Evolutionary conservation across 2,113 vertebrate species (phyloP).

Genomic region (Chloropsis hardwickii): DNA sequence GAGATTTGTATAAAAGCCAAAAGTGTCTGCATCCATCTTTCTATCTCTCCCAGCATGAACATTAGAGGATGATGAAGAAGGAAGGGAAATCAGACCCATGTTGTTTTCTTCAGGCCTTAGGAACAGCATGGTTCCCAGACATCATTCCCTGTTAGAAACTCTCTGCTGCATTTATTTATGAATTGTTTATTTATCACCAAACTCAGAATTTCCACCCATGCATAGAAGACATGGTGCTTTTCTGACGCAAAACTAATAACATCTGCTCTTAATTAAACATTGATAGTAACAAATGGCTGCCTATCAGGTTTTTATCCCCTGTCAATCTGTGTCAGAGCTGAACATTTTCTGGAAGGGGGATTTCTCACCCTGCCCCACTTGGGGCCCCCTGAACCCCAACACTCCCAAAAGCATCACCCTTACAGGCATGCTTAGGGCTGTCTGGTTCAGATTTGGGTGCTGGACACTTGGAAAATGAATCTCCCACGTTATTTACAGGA

Average conservation of each 20-base stretch:
- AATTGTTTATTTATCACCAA: slow-evolving; percentile 33
- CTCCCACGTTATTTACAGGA: background rate
- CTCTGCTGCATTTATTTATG: background rate
- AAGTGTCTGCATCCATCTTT: background rate
- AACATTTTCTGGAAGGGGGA: background rate
- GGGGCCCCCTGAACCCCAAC: background rate
- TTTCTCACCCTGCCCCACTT: background rate
- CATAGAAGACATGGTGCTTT: background rate
- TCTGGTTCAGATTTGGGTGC: background rate
- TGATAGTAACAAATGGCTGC: slow-evolving; percentile 43
- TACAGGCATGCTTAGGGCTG: background rate
- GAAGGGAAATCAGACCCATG: background rate
- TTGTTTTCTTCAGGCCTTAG: background rate
- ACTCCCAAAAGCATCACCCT: background rate
- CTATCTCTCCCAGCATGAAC: background rate
- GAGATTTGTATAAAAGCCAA: background rate
- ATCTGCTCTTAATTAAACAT: slow-evolving; percentile 64
- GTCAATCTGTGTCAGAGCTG: background rate
- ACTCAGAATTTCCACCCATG: background rate
- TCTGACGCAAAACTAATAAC: slow-evolving; percentile 24
- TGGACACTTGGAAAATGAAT: background rate
- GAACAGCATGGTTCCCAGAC: background rate
- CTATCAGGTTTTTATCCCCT: background rate
- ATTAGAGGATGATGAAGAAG: background rate
- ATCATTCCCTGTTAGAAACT: background rate